Percentiles rank a stretch among this genome's conserved stretches.
These are phyloP conservation scores for Erannis defoliaria DNA, from an alignment of 2,888 invertebrate species.

Conservation along the genomic window DNA sequence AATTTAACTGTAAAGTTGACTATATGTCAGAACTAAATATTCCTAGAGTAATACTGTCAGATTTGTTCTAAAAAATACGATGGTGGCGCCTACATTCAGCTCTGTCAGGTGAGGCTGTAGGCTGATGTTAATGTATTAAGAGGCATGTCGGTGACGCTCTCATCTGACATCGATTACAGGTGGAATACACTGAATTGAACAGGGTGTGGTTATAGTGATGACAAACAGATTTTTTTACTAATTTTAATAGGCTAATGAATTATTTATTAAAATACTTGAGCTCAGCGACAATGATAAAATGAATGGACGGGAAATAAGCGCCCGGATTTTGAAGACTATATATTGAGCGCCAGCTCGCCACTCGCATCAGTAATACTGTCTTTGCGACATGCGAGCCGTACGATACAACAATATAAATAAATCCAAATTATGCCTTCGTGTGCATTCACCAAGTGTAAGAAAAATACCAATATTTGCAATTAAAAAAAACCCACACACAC, in stretches of 20 bases:
- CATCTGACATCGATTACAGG: conserved; percentile 40
- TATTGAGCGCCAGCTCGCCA: no score
- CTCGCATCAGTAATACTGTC: no score
- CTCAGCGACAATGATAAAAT: no score
- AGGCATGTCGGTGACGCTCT: conserved; percentile 32
- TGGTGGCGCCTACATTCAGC: neutral
- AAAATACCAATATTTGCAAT: no score
- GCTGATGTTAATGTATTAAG: conserved; percentile 28
- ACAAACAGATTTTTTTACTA: conserved; percentile 2
- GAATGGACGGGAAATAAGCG: no score
- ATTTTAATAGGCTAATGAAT: neutral
- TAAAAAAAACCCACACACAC: no score
- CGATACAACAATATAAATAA: no score
- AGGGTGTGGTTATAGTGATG: conserved; percentile 32
- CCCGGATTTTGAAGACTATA: no score
- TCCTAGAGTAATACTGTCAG: neutral
- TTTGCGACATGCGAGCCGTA: no score
- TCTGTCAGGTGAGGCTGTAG: neutral
- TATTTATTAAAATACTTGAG: neutral
- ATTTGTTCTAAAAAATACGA: neutral
- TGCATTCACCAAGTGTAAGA: no score
- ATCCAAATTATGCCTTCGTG: no score
- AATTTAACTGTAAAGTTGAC: neutral
- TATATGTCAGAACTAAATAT: neutral
- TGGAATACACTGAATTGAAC: conserved; percentile 29